Base-by-base conservation (phyloP, 2,797 vertebrate species). In the Rachycentron canadum region DNA sequence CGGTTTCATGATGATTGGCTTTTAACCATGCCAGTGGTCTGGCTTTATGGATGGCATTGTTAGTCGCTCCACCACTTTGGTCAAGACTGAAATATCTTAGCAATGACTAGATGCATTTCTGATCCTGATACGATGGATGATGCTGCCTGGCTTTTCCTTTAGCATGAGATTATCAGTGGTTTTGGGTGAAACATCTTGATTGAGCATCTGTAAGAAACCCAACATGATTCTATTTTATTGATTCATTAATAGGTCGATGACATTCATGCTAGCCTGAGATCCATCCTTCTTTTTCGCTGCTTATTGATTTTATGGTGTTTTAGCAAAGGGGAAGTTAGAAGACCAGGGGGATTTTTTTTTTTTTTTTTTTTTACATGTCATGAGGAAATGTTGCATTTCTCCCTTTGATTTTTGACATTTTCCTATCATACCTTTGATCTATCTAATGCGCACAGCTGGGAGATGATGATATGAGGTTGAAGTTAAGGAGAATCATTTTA, bases 391-490 rank as follows among this genome's bases (percentile, higher is more conserved):
- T 41, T 55, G 32, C 41, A 64, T 66, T 64, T 73, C 23, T 59
- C 14, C 23, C 36, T 82, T 69, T 62, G 71, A 63, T 69, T 78
- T 77, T 30, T 66, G 60, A 63, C 68, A 43, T 69, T 67, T 16
- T 66, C 72, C 53, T 30, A 56, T 76, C 38, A 57, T 50, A 52
- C n/a, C 67, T 79, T 84, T 88, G 71, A 81, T 84, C 45, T 70
- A 28, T 52, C 32, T 47, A 49, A 65, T 65, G 28, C 0, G 19
- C 58, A 26, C 23, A 50, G 36, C 58, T 58, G 17, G 25, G 43
- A 53, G 50, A 66, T 68, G 70, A 57, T 57, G 32, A 65, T 57
- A 67, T n/a, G 5, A 77, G 28, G 65, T 52, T 43, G 8, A 69
- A 50, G 34, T n/a, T 17, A 13, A 41, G 23, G 47, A 53, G 21